Base-by-base conservation (phyloP, 2,113 vertebrate genomes). In the Astur gentilis region DNA sequence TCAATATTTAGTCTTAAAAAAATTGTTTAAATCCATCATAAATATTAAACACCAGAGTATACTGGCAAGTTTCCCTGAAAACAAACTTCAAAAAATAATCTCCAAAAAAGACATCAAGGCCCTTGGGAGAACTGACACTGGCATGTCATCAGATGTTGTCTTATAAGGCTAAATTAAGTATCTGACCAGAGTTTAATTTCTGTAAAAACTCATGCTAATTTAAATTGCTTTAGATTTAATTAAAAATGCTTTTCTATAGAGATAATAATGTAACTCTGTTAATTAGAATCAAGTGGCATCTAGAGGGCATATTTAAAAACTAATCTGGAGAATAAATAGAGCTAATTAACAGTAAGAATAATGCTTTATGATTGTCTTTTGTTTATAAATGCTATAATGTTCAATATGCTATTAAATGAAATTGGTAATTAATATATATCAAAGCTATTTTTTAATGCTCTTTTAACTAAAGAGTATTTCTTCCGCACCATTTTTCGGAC, bases 201-300 rank as follows among this genome's bases (percentile, higher is more conserved):
- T 98, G 83, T 96, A 98, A 97, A 96, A 97, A 97, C 92, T 97
- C 93, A 91, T 94, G 94, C 93, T 97, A 97, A 98, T 98, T 97
- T 97, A 98, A 97, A 97, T 90, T 91, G 81, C 76, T 97, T 97
- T 96, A 97, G 93, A 98, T 98, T 98, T 98, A 98, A 98, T 98
- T 98, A 98, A 98, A 98, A 98, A 97, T 97, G 92, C 89, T 97
- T 98, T 98, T 97, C 95, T 97, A 90, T 90, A 65, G 94, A 96
- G 97, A 98, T 97, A 98, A 98, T 98, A 98, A 97, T 94, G 90
- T 97, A 98, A 98, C 96, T 96, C 36, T 16, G 92, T 96, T 98
- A 98, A 98, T 98, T 98, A 98, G 89, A 94, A 98, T 97, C 98
- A 97, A 98, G 97, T 98, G 92, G 96, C 96, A 98, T 98, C 97